Conservation (phyloP, 2,797 vertebrate species). For the Platalea minor region DNA sequence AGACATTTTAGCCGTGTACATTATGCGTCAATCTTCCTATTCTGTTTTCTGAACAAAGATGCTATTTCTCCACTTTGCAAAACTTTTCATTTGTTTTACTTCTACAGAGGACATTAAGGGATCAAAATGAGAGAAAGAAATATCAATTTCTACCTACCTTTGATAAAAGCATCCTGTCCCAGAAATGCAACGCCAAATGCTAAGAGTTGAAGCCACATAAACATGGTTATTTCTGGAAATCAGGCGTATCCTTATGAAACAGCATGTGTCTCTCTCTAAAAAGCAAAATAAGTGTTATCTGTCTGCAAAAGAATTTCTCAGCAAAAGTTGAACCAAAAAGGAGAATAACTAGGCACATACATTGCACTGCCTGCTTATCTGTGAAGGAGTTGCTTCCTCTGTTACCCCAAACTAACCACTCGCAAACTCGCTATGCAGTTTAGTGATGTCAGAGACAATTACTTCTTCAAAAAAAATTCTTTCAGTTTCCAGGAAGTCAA, state of each 20-base stretch:
- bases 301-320: constrained; percentile 20
- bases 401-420: constrained; percentile 78
- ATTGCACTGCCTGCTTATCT: constrained; percentile 78
- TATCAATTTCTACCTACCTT: constrained; percentile 66
- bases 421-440: constrained; percentile 61
- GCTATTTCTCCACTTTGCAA: not conserved
- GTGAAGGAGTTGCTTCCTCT: constrained; percentile 80
- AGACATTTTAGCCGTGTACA: constrained; percentile 27
- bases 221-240: constrained; percentile 84
- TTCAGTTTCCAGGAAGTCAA: constrained; percentile 77
- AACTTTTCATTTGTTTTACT: not conserved
- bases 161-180: constrained; percentile 34
- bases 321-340: constrained; percentile 36
- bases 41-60: not conserved
- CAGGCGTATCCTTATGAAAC: constrained; percentile 71
- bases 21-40: not conserved
- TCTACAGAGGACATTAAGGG: not conserved
- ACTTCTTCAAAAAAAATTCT: constrained; percentile 76
- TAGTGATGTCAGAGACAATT: constrained; percentile 83
- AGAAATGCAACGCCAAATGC: constrained; percentile 76
- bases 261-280: constrained; percentile 80
- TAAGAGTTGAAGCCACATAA: constrained; percentile 78
- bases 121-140: not conserved
- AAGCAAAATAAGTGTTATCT: constrained; percentile 74
- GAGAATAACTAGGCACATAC: constrained; percentile 67